Percentiles rank a stretch among this genome's conserved stretches.
These are phyloP conservation scores for Cephus pygmeus DNA, from an alignment of 2,888 invertebrate genomes.

Conservation along the genomic window DNA sequence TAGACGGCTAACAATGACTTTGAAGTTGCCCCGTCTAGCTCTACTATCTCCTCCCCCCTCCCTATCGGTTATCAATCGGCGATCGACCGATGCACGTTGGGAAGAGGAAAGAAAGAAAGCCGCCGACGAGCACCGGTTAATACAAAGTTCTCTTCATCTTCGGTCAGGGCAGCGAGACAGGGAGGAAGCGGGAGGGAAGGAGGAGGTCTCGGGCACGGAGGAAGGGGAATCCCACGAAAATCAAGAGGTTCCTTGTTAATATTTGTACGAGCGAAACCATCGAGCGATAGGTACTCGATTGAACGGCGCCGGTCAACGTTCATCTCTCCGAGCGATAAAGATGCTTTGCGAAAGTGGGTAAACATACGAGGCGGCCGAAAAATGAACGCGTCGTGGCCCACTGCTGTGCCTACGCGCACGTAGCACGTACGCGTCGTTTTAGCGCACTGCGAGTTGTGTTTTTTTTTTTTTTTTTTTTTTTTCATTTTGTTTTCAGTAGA, in stretches of 20 bases:
- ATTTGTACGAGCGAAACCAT: slow-evolving; percentile 22
- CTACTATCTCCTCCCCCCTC: background rate
- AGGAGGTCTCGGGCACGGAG: slow-evolving; percentile 39
- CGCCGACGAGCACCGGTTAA: slow-evolving; percentile 31
- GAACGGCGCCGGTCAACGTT: slow-evolving; percentile 34
- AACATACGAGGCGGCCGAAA: slow-evolving; percentile 6
- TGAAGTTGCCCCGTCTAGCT: no score
- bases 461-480: no score
- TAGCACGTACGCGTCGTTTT: no score
- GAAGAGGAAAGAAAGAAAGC: slow-evolving; percentile 8
- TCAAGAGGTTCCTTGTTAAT: slow-evolving; percentile 23
- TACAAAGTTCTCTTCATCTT: slow-evolving; percentile 4
- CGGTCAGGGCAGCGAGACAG: no score
- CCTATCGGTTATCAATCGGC: slow-evolving; percentile 29
- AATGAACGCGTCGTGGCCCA: slow-evolving; percentile 19
- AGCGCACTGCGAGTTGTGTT: no score
- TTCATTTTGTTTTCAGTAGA: no score
- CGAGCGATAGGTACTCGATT: slow-evolving; percentile 12
- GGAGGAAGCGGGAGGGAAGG: no score
- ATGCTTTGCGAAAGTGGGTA: slow-evolving; percentile 26
- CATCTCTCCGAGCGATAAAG: slow-evolving; percentile 25
- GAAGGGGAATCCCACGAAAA: slow-evolving; percentile 33
- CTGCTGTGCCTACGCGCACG: no score
- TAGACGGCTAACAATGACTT: no score
- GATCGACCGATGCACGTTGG: slow-evolving; percentile 16